Percentiles rank a stretch among this genome's conserved stretches.
Evolutionary conservation across 2,888 invertebrate species (phyloP).

Genomic region (Theretra japonica): DNA sequence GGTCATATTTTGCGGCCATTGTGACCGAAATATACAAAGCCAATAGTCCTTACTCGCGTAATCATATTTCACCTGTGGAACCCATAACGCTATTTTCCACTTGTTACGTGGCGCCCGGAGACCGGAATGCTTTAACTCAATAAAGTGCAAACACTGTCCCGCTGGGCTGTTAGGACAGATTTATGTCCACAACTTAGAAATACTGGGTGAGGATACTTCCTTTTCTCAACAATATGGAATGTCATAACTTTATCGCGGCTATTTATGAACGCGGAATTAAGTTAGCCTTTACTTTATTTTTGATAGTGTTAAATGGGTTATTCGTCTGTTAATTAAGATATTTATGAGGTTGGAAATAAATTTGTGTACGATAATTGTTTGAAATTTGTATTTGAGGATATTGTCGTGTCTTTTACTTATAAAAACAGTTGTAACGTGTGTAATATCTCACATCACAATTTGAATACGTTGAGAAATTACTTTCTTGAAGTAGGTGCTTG

Average conservation of each 20-base stretch:
- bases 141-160: constrained; percentile 56
- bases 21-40: constrained; percentile 31
- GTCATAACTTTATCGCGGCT: constrained; percentile 40
- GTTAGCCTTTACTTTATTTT: background rate
- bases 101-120: constrained; percentile 44
- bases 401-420: too few species aligned
- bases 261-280: constrained; percentile 3
- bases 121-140: constrained; percentile 53
- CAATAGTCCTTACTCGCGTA: constrained; percentile 32
- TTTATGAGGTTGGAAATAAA: too few species aligned
- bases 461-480: too few species aligned
- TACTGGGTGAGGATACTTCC: constrained; percentile 37
- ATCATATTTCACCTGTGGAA: constrained; percentile 43
- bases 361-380: too few species aligned
- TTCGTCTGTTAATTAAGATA: too few species aligned
- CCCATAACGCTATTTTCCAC: constrained; percentile 49
- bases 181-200: constrained; percentile 53
- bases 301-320: background rate
- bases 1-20: constrained; percentile 15
- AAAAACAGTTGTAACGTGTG: too few species aligned
- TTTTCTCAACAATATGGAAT: constrained; percentile 36
- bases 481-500: too few species aligned
- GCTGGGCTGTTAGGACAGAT: constrained; percentile 53
- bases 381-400: too few species aligned
- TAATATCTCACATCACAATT: too few species aligned